phyloP scores from a whole-genome alignment of 2,797 vertebrate genomes.

The Ambastaia sidthimunki region DNA sequence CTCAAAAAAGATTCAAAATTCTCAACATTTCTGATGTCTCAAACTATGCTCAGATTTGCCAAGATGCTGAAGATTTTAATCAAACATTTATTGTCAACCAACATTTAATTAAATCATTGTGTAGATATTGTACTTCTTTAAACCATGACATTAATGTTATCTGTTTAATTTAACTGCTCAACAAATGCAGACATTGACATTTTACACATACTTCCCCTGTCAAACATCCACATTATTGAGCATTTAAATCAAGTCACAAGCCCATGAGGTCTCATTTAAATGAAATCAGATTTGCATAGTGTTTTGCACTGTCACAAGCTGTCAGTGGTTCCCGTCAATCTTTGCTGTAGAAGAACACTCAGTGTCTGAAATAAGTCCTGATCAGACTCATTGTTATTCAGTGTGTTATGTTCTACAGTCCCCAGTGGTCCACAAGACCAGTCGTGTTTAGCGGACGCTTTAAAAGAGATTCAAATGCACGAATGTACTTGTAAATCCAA shows the following conservation, averaged over 20 bases:
- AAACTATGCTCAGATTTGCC: too few relatives aligned
- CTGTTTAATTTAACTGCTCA: background rate
- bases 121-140: too few relatives aligned
- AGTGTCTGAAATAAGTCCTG: background rate
- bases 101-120: too few relatives aligned
- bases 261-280: constrained; percentile 7
- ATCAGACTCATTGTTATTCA: constrained; percentile 26
- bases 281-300: constrained; percentile 2
- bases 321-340: background rate
- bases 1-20: background rate
- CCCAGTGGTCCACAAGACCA: background rate
- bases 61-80: too few relatives aligned
- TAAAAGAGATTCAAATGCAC: background rate
- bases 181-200: background rate
- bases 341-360: background rate
- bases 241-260: background rate
- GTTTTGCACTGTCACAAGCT: background rate
- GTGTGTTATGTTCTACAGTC: background rate
- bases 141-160: too few relatives aligned
- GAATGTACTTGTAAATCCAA: background rate
- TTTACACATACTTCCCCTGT: background rate
- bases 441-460: background rate
- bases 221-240: background rate
- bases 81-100: too few relatives aligned
- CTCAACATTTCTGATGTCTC: too few relatives aligned